Conservation (phyloP, 2,888 invertebrate species). For the Fissipunctia ypsillon region DNA sequence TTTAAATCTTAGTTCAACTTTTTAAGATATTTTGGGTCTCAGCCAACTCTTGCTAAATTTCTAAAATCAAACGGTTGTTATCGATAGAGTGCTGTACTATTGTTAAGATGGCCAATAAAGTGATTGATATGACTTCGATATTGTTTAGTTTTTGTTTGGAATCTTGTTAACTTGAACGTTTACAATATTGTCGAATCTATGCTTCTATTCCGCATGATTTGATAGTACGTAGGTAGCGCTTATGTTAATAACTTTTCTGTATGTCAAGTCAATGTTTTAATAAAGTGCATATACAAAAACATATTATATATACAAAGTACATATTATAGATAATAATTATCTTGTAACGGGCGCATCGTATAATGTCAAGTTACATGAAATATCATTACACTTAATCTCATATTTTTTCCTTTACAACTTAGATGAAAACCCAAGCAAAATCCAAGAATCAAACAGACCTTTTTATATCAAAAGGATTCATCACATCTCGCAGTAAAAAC, state of each 20-base stretch:
- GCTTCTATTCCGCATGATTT: neutral
- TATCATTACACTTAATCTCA: neutral
- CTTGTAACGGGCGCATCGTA: neutral
- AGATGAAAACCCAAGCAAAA: neutral
- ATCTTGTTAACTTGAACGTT: neutral
- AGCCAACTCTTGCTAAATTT: conserved; percentile 5
- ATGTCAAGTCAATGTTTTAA: neutral
- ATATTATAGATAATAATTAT: neutral
- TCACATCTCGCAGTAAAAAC: conserved; percentile 9
- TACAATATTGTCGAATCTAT: no score
- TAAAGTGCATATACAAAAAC: no score
- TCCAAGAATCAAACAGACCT: neutral
- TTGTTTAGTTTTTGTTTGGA: neutral
- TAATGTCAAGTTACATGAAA: neutral
- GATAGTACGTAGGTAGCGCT: no score
- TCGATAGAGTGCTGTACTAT: neutral
- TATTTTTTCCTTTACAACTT: neutral
- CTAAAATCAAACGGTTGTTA: neutral
- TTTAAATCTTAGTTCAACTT: neutral
- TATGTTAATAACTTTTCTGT: neutral
- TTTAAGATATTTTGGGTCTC: conserved; percentile 13
- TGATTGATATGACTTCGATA: conserved; percentile 1
- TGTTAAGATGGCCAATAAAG: neutral
- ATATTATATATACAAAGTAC: no score
- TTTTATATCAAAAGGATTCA: conserved; percentile 7